Evolutionary conservation across 2,888 invertebrate genomes (phyloP), one percentile per base, ranked within the genome.

Genomic region (Sicus ferrugineus): DNA sequence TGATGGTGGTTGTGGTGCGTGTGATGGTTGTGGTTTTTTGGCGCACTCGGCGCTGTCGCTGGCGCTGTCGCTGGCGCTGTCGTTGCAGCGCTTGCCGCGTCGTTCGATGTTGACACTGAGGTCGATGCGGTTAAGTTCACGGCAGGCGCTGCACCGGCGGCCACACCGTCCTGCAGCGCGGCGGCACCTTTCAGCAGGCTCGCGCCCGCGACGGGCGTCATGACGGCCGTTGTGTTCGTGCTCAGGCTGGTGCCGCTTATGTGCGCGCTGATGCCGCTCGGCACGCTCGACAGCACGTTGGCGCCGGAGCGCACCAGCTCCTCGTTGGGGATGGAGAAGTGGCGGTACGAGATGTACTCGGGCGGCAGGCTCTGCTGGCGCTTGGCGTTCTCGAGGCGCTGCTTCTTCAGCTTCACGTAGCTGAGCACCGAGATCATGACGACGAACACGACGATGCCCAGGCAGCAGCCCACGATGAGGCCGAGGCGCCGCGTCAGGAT

Each of bases 381-480:
- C 85, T 94, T 94, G 9, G 91, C 89, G 28, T 91, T 90, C 73
- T 90, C 90, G 50, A 86, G 81, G 74, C 93, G 88, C 79, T 94
- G 90, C 84, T 95, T 93, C 85, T 95, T 93, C 73, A 93, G 89
- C 85, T 95, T 94, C 73, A 94, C 89, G 82, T 94, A 94, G 30
- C 93, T 93, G 73, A 95, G 87, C 58, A 92, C 90, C n/a, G 94
- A 93, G 68, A 94, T 92, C 79, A 95, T 87, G 30, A 94, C 90
- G 66, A 95, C 89, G 81, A 95, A 94, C 63, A 95, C 93, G 72
- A 94, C 89, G 79, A 94, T 92, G 67, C 94, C 94, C 88, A 95
- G 90, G 80, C 93, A 93, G 82, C 93, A 92, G 65, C 95, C 95
- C 68, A 95, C 92, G 77, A 95, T 93, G 74, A 95, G 89, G 34